phyloP scores from a whole-genome alignment of 1,140 invertebrate species.

The Lamellibrachia luymesi region DNA sequence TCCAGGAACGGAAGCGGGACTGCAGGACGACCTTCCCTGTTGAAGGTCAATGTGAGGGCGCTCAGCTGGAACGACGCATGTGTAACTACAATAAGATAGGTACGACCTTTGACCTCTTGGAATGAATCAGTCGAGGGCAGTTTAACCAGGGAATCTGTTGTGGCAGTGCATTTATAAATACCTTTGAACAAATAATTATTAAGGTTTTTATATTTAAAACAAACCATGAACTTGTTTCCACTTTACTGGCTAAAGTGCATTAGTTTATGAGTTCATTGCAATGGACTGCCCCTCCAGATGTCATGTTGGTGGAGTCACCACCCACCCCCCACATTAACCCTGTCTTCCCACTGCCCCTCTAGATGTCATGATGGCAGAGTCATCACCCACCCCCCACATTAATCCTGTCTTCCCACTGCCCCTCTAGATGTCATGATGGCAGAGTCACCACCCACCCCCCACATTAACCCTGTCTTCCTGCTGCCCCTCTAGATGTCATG shows the following conservation, averaged over 20 bases:
- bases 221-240: neutral
- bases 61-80: slow-evolving; percentile 12
- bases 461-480: too few relatives aligned
- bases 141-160: neutral
- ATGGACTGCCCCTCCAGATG: neutral
- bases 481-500: too few relatives aligned
- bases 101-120: neutral
- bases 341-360: too few relatives aligned
- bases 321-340: neutral
- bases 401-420: too few relatives aligned
- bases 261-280: neutral
- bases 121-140: neutral
- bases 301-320: neutral
- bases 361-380: too few relatives aligned
- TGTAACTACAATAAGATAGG: slow-evolving; percentile 17
- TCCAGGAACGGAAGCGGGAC: slow-evolving; percentile 32
- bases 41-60: slow-evolving; percentile 21
- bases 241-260: neutral
- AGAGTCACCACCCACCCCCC: too few relatives aligned
- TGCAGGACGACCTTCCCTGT: slow-evolving; percentile 22
- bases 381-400: too few relatives aligned
- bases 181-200: neutral
- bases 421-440: too few relatives aligned
- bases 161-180: neutral
- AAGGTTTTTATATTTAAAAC: neutral